Evolutionary conservation across 1,140 invertebrate species (phyloP).

Genomic region (Drosophila gunungcola): DNA sequence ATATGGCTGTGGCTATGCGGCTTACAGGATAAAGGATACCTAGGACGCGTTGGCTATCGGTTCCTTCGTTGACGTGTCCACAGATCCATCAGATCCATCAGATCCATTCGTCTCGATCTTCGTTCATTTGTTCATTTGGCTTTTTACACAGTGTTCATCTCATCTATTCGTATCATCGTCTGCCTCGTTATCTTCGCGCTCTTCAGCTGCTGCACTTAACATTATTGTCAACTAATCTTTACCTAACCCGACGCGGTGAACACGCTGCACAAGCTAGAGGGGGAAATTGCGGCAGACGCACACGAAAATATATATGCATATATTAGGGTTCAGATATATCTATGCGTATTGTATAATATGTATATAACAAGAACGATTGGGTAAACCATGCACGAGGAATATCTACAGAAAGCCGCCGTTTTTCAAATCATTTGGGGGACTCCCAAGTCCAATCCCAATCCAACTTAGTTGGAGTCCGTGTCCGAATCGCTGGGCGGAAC

Average conservation of each 20-base stretch:
- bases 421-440: background rate
- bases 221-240: conserved; percentile 77
- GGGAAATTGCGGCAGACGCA: conserved; percentile 15
- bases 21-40: conserved; percentile 2
- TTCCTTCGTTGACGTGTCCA: conserved; percentile 1
- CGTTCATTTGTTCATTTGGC: conserved; percentile 33
- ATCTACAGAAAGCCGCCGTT: conserved; percentile 42
- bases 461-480: conserved; percentile 84
- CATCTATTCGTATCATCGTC: background rate
- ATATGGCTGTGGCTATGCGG: conserved; percentile 5
- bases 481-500: conserved; percentile 87
- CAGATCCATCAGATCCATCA: background rate
- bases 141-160: conserved; percentile 39
- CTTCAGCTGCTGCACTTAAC: conserved; percentile 35
- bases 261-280: conserved; percentile 26
- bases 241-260: conserved; percentile 36
- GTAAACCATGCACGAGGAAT: conserved; percentile 46
- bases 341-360: conserved; percentile 37
- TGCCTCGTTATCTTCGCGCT: conserved; percentile 8
- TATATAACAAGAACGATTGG: conserved; percentile 51
- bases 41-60: background rate
- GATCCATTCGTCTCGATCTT: conserved; percentile 1
- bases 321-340: conserved; percentile 28
- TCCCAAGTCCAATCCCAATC: too few species aligned
- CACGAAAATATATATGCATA: conserved; percentile 35